These are phyloP conservation scores for Chlorops oryzae DNA, from an alignment of 1,140 invertebrate species.

Conservation along the genomic window DNA sequence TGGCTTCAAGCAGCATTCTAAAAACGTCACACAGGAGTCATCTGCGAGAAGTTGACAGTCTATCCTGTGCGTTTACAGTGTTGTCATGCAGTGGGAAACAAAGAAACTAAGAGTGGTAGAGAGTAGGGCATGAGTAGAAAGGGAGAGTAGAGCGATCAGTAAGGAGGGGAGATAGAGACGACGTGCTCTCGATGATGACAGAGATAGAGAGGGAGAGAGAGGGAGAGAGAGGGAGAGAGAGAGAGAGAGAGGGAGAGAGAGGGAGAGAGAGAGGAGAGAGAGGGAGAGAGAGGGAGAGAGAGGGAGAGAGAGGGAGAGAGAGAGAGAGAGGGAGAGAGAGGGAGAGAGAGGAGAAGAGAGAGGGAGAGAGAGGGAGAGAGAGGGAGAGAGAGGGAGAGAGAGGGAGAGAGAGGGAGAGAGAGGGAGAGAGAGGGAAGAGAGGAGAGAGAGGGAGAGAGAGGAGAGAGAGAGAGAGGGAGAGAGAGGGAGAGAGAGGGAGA, in stretches of 20 bases:
- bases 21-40: no score
- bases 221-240: background rate
- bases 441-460: background rate
- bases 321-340: background rate
- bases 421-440: background rate
- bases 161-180: background rate
- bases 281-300: background rate
- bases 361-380: background rate
- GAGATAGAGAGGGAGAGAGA: background rate
- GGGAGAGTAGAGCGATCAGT: background rate
- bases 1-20: no score
- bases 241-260: background rate
- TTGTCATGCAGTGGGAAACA: no score
- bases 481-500: background rate
- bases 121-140: no score
- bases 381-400: background rate
- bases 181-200: background rate
- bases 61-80: no score
- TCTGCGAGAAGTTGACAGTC: no score
- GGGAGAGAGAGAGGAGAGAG: background rate
- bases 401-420: background rate
- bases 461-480: background rate
- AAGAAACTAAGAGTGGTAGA: no score
- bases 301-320: conserved; percentile 1
- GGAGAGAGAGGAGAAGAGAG: background rate